Conservation (phyloP, 2,113 vertebrate species). For the Pachycephala philippinensis region DNA sequence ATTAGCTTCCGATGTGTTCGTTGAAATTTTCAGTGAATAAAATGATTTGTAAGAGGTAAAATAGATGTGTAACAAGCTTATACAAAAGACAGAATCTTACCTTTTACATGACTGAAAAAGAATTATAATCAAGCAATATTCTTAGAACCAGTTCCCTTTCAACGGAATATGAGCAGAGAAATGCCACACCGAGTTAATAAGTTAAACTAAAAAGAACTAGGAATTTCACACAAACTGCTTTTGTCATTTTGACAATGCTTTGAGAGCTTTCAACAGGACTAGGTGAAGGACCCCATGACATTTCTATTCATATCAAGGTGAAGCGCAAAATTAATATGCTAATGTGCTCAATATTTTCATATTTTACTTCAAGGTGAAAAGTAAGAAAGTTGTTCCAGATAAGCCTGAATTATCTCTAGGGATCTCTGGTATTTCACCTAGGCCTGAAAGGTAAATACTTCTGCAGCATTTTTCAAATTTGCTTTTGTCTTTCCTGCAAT, state of each 20-base stretch:
- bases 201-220: not conserved
- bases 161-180: not conserved
- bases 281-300: not conserved
- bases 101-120: not conserved
- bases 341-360: constrained; percentile 41
- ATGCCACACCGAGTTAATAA: not conserved
- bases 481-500: not conserved
- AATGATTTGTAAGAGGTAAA: constrained; percentile 23
- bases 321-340: constrained; percentile 37
- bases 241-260: not conserved
- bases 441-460: constrained; percentile 72
- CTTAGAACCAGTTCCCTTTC: not conserved
- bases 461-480: not conserved
- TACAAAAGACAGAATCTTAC: not conserved
- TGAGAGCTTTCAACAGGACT: not conserved
- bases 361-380: constrained; percentile 68
- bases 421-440: constrained; percentile 43
- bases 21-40: constrained; percentile 38
- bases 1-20: constrained; percentile 12
- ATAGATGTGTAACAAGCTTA: not conserved
- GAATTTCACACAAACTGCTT: not conserved
- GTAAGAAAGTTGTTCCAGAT: constrained; percentile 66
- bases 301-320: not conserved
- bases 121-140: constrained; percentile 1
- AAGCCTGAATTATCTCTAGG: constrained; percentile 65